These are phyloP conservation scores for Torymus texanus DNA, from an alignment of 2,888 invertebrate genomes.

Conservation along the genomic window DNA sequence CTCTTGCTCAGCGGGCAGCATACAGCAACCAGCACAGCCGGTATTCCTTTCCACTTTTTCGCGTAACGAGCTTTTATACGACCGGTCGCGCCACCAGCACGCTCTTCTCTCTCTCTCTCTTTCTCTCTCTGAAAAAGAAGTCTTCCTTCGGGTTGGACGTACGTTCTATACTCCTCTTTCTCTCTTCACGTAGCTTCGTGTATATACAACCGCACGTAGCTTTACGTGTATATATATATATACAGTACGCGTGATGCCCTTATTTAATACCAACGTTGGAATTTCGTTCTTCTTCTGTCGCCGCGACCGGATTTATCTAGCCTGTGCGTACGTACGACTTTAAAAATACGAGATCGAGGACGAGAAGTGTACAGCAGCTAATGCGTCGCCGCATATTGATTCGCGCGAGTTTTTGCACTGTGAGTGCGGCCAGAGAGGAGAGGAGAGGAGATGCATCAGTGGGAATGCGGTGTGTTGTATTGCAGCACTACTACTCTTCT, in stretches of 20 bases:
- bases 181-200: not conserved
- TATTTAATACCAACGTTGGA: constrained; percentile 30
- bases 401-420: too few species aligned
- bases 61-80: constrained; percentile 42
- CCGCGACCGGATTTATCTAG: not conserved
- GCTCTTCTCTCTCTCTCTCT: too few species aligned
- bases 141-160: constrained; percentile 28
- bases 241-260: constrained; percentile 4
- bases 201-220: not conserved
- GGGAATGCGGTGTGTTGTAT: too few species aligned
- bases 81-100: constrained; percentile 22
- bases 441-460: too few species aligned
- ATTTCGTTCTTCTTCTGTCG: constrained; percentile 29
- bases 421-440: too few species aligned
- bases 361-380: too few species aligned
- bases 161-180: too few species aligned
- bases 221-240: too few species aligned
- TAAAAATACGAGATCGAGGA: not conserved
- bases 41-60: constrained; percentile 51
- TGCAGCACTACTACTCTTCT: too few species aligned
- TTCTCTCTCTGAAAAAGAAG: constrained; percentile 17
- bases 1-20: too few species aligned
- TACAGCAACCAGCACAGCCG: not conserved
- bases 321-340: not conserved
- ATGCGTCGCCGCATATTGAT: too few species aligned